Percentiles rank a stretch among this genome's conserved stretches.
phyloP scores from a whole-genome alignment of 2,888 invertebrate species.

The Liposcelis brunnea region DNA sequence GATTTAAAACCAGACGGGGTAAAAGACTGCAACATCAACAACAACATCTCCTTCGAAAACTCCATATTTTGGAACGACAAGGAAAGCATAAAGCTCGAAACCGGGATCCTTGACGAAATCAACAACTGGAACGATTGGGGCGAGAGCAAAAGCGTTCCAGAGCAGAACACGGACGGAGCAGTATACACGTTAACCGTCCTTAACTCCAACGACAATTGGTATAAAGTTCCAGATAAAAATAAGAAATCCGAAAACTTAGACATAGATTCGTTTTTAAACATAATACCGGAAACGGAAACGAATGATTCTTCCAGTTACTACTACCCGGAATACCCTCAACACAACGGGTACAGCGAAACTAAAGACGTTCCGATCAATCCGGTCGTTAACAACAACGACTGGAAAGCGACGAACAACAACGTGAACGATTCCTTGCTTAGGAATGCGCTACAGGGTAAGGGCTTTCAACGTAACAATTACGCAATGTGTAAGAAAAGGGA shows the following conservation, averaged over 20 bases:
- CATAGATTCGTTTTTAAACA: slow-evolving; percentile 63
- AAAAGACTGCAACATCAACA: slow-evolving; percentile 3
- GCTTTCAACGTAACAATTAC: slow-evolving; percentile 3
- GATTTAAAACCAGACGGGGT: slow-evolving; percentile 7
- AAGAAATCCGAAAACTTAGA: slow-evolving; percentile 34
- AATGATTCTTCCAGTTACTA: slow-evolving; percentile 1
- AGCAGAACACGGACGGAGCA: slow-evolving; percentile 53
- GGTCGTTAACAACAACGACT: slow-evolving; percentile 65
- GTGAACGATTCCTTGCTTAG: slow-evolving; percentile 51
- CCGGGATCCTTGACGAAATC: slow-evolving; percentile 63
- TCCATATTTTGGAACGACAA: slow-evolving; percentile 29
- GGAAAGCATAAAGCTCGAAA: slow-evolving; percentile 35
- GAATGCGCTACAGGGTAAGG: slow-evolving; percentile 70
- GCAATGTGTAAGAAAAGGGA: slow-evolving; percentile 17
- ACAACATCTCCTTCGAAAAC: slow-evolving; percentile 25
- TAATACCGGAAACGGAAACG: slow-evolving; percentile 48
- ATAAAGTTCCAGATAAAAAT: slow-evolving; percentile 1
- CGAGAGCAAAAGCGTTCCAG: slow-evolving; percentile 25
- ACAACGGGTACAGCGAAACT: slow-evolving; percentile 24
- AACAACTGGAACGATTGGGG: slow-evolving; percentile 28
- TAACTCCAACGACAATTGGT: slow-evolving; percentile 28
- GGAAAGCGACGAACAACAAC: slow-evolving; percentile 62
- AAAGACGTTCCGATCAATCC: slow-evolving; percentile 32
- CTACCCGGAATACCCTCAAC: background rate
- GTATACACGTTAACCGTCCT: slow-evolving; percentile 76